Percentiles rank a stretch among this genome's conserved stretches.
Evolutionary conservation across 1,140 invertebrate genomes (phyloP).

Genomic region (Eriocheir sinensis): DNA sequence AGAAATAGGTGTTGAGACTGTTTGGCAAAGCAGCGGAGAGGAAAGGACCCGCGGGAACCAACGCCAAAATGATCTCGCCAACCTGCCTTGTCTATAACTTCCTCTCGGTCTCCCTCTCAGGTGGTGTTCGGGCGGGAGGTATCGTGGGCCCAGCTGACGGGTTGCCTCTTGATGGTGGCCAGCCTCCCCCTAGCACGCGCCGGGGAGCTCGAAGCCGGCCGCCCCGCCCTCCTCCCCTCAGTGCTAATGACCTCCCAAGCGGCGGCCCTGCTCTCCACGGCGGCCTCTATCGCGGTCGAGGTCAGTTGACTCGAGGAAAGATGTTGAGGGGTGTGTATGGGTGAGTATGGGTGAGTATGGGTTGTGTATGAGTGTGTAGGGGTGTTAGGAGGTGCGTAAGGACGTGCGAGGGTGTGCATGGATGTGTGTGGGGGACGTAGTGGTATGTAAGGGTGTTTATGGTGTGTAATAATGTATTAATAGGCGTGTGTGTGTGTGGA

Average conservation of each 20-base stretch:
- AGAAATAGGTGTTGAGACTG: no score
- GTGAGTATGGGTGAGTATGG: not conserved
- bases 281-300: slow-evolving; percentile 60
- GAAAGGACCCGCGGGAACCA: no score
- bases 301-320: slow-evolving; percentile 29
- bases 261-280: slow-evolving; percentile 54
- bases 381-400: no score
- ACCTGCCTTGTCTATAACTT: not conserved
- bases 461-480: no score
- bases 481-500: no score
- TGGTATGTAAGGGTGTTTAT: no score
- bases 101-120: not conserved
- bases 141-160: slow-evolving; percentile 26
- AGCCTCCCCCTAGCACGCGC: slow-evolving; percentile 48
- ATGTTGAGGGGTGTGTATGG: not conserved
- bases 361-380: no score
- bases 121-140: slow-evolving; percentile 60
- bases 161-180: slow-evolving; percentile 64
- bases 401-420: no score
- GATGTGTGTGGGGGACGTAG: no score
- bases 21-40: no score
- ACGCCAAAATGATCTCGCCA: no score
- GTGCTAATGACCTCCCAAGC: slow-evolving; percentile 48
- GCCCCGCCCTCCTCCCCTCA: not conserved
- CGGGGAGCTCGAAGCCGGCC: not conserved